A percentile compares a stretch with the other conserved stretches of the same genome.
phyloP scores from a whole-genome alignment of 2,797 vertebrate genomes.

The Fringilla coelebs region DNA sequence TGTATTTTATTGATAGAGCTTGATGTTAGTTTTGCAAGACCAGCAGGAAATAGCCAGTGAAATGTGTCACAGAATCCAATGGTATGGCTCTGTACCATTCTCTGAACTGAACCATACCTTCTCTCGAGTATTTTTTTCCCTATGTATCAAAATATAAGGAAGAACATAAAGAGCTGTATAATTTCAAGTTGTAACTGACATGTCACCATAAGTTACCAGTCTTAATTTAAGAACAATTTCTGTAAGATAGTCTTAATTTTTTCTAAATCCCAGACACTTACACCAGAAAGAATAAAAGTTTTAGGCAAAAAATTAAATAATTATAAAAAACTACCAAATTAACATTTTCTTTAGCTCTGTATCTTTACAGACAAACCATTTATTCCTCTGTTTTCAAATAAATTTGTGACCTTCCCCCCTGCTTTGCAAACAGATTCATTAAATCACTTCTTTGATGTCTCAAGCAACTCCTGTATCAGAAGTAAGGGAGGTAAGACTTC shows the following conservation, averaged over 20 bases:
- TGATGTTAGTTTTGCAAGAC: neutral
- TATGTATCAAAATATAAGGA: neutral
- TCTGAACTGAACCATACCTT: neutral
- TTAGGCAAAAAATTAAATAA: neutral
- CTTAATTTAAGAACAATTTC: neutral
- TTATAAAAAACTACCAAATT: neutral
- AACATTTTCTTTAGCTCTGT: neutral
- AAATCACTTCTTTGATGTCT: neutral
- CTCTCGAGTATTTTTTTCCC: neutral
- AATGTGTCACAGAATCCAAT: neutral
- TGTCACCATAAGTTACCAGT: neutral
- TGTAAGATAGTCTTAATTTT: neutral
- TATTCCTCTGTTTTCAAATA: neutral
- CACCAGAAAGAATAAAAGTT: neutral
- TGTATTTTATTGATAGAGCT: neutral
- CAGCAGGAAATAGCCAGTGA: neutral
- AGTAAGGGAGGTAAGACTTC: neutral
- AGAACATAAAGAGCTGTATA: neutral
- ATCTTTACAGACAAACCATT: neutral
- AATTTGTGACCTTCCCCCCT: neutral
- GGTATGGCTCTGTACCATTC: neutral
- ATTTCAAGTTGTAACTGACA: neutral
- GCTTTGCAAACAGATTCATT: fast-evolving
- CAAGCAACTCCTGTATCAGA: neutral
- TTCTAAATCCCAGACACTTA: neutral